phyloP scores from a whole-genome alignment of 1,140 invertebrate genomes.

The Aphis gossypii region DNA sequence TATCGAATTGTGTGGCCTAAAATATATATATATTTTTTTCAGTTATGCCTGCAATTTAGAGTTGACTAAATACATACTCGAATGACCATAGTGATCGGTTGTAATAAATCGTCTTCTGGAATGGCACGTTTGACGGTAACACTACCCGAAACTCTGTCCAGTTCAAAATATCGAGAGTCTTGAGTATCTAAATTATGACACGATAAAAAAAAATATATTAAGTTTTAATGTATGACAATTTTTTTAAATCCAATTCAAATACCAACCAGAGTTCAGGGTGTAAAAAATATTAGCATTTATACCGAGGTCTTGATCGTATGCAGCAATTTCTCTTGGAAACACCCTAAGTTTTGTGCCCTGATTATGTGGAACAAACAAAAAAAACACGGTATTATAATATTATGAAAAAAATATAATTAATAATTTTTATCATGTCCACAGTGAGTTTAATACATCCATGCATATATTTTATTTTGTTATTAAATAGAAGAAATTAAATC shows the following conservation, averaged over 20 bases:
- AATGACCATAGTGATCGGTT: constrained; percentile 79
- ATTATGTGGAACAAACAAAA: constrained; percentile 48
- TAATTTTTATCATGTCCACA: not conserved
- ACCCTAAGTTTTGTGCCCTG: constrained; percentile 70
- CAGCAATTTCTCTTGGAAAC: constrained; percentile 70
- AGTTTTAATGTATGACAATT: not conserved
- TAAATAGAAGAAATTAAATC: not conserved
- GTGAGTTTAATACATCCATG: not conserved
- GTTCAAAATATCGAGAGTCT: constrained; percentile 66
- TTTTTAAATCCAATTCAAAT: not conserved
- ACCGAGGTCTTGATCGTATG: constrained; percentile 81
- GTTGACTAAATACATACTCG: constrained; percentile 64
- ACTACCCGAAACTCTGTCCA: constrained; percentile 71
- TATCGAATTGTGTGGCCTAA: constrained; percentile 85
- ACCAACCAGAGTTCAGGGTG: constrained; percentile 68
- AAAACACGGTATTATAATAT: not conserved
- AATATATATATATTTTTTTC: constrained; percentile 47
- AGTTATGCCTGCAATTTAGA: not conserved
- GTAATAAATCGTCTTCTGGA: constrained; percentile 70
- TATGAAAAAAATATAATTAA: not conserved
- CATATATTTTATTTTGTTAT: not conserved
- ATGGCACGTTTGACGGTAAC: constrained; percentile 71
- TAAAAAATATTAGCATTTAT: constrained; percentile 80
- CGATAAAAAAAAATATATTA: not conserved
- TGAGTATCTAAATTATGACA: constrained; percentile 26